These are phyloP conservation scores for Limnephilus rhombicus DNA, from an alignment of 2,888 invertebrate genomes.

Conservation along the genomic window DNA sequence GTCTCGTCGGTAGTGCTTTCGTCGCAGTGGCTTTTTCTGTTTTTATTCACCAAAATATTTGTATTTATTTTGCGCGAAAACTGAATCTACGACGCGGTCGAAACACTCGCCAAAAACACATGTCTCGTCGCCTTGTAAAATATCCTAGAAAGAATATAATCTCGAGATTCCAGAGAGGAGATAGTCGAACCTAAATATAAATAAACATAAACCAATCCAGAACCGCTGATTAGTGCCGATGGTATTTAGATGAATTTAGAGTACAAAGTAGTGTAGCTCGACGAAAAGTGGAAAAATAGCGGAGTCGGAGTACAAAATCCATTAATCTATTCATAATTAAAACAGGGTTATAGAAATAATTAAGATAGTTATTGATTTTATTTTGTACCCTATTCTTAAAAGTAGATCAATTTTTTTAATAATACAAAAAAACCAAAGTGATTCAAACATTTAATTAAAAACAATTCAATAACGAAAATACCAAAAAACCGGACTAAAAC, in stretches of 20 bases:
- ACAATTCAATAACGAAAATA: not conserved
- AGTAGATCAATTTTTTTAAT: conserved; percentile 51
- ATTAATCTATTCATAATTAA: conserved; percentile 52
- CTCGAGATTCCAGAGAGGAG: not conserved
- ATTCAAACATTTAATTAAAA: conserved; percentile 11
- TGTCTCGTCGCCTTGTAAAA: conserved; percentile 32
- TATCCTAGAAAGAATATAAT: not conserved
- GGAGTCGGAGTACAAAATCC: conserved; percentile 58
- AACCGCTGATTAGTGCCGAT: conserved; percentile 11
- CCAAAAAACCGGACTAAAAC: not conserved
- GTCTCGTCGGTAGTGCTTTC: conserved; percentile 42
- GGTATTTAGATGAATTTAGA: conserved; percentile 51
- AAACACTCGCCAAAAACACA: conserved; percentile 11
- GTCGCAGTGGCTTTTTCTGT: conserved; percentile 59
- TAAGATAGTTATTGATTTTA: conserved; percentile 45
- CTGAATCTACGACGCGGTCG: conserved; percentile 18
- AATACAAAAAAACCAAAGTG: conserved; percentile 31
- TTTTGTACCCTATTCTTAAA: conserved; percentile 49
- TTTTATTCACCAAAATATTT: conserved; percentile 55
- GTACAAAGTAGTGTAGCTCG: conserved; percentile 57
- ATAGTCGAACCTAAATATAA: not conserved
- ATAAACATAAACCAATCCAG: not conserved
- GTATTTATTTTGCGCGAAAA: conserved; percentile 59
- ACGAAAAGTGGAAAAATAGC: conserved; percentile 21
- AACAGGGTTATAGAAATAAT: conserved; percentile 57